Evolutionary conservation across 2,113 vertebrate genomes (phyloP).

Genomic region (Euleptes europaea): DNA sequence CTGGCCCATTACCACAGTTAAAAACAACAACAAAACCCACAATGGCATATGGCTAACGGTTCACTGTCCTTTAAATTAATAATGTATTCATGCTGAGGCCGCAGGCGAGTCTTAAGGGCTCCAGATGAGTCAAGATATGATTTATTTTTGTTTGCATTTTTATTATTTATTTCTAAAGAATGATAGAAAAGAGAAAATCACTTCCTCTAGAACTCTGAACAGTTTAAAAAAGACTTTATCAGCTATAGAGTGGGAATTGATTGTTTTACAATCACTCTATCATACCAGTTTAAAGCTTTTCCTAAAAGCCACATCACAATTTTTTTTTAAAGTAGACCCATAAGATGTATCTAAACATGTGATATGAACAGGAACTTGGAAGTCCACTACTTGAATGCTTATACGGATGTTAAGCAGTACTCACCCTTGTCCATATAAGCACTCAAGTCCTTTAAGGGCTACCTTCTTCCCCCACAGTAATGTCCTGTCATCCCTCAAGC

Average conservation of each 20-base stretch:
- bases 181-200: conserved; percentile 16
- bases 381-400: not conserved
- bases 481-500: not conserved
- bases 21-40: not conserved
- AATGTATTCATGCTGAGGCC: not conserved
- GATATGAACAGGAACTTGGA: not conserved
- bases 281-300: not conserved
- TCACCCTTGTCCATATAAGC: no score
- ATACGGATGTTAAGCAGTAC: no score
- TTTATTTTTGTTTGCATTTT: conserved; percentile 33
- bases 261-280: not conserved
- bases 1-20: conserved; percentile 19
- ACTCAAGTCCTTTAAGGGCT: not conserved
- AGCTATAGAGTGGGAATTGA: not conserved
- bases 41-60: conserved; percentile 33
- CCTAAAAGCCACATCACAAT: not conserved
- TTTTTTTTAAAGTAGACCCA: no score
- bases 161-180: conserved; percentile 41
- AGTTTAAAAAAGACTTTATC: not conserved
- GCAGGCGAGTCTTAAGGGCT: not conserved
- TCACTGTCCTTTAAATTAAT: conserved; percentile 15
- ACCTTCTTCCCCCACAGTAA: not conserved
- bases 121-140: conserved; percentile 17
- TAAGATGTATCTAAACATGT: not conserved
- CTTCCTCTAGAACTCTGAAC: not conserved